Evolutionary conservation across 1,140 invertebrate genomes (phyloP), one percentile per base, ranked within the genome.

Genomic region (Kradibia gibbosae): DNA sequence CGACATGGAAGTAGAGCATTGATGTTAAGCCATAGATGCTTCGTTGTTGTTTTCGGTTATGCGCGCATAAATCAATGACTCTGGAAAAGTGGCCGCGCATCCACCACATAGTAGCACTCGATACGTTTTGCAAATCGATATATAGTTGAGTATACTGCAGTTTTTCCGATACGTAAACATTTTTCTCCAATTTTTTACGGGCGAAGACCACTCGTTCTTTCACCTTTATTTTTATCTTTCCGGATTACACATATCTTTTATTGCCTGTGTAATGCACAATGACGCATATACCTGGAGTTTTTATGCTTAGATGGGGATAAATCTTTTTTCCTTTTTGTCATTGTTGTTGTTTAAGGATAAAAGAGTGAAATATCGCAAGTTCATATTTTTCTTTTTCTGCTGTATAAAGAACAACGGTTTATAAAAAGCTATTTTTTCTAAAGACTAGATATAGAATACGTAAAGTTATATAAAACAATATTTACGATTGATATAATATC

Each of bases 61-160:
- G 31, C 22, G 48, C 28, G n/a, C 48, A 78, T 78, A 78, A 78
- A 78, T 78, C 76, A 57, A 71, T 70, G 76, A 53, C 50, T 28
- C 22, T 11, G 42, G 75, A 36, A n/a, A 71, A 45, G 39, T 42
- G 67, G 22, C 34, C 62, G 62, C 62, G 62, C 62, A 65, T 65
- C 34, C 31, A 20, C 34, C 17, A 36, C 36, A 28, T 48, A 42
- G 1, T 45, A n/a, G 34, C 3, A 13, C 67, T 34, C 25, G n/a
- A 71, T 48, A n/a, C 8, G 39, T 71, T 71, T 45, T 42, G 31
- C 67, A 11, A 13, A 36, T 28, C 31, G 31, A 65, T 25, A 13
- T 71, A 71, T 45, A 45, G n/a, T 42, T 36, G 67, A 8, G 17
- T 36, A 22, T 22, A 36, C 34, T 1, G 62, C 62, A 65, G 5